phyloP scores from a whole-genome alignment of 30 jellyfish, hydroid and myxozoan species.

The Chrysaora quinquecirrha region DNA sequence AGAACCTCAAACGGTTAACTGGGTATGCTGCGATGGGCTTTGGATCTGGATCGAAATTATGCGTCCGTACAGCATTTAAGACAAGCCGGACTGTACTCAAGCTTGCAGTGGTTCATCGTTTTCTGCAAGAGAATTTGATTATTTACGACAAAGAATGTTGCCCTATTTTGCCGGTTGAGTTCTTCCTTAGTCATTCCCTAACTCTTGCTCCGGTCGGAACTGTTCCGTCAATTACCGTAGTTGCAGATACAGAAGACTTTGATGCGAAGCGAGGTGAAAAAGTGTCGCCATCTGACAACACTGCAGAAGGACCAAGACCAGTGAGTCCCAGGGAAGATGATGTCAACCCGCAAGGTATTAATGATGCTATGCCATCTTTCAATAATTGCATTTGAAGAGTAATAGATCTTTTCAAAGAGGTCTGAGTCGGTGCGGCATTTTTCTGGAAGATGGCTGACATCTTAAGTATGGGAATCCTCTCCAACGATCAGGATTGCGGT shows the following conservation, averaged over 20 bases:
- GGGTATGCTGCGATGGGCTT: slow-evolving; percentile 66
- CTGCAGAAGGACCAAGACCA: neutral
- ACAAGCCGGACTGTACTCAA: slow-evolving; percentile 45
- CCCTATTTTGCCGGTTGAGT: slow-evolving; percentile 77
- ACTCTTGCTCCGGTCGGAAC: slow-evolving; percentile 4
- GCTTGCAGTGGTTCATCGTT: slow-evolving; percentile 36
- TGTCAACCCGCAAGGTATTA: too few relatives aligned
- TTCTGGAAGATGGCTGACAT: too few relatives aligned
- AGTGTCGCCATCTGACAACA: neutral
- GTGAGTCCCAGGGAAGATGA: slow-evolving; percentile 20
- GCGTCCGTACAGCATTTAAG: slow-evolving; percentile 58
- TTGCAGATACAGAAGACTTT: slow-evolving; percentile 23
- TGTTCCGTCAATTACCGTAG: slow-evolving; percentile 27
- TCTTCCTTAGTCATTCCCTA: slow-evolving; percentile 20
- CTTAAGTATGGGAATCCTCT: too few relatives aligned
- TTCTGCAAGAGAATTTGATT: slow-evolving; percentile 38
- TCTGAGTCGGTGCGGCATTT: too few relatives aligned
- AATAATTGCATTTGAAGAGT: too few relatives aligned
- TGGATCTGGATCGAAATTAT: slow-evolving; percentile 20
- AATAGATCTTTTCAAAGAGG: too few relatives aligned
- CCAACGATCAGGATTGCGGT: too few relatives aligned
- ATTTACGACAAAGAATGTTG: slow-evolving; percentile 81
- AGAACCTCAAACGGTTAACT: slow-evolving; percentile 48
- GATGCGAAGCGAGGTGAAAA: slow-evolving; percentile 35
- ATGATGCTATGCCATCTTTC: too few relatives aligned